Evolutionary conservation across 2,113 vertebrate species (phyloP).

Genomic region (Pitta sordida): DNA sequence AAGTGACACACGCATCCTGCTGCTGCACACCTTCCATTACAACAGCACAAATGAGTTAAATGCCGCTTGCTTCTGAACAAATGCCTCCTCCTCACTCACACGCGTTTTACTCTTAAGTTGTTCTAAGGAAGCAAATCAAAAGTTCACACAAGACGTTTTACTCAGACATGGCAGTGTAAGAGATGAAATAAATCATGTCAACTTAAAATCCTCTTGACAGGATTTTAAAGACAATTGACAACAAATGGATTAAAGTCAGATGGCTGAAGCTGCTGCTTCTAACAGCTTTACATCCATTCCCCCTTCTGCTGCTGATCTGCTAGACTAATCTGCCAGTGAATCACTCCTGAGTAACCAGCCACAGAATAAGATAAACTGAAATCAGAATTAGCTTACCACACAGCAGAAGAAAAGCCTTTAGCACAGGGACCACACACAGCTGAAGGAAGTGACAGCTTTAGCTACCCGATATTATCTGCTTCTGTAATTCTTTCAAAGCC

Average conservation of each 20-base stretch:
- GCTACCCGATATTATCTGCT: neutral
- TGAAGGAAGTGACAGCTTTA: neutral
- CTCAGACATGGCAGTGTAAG: neutral
- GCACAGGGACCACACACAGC: neutral
- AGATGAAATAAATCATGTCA: neutral
- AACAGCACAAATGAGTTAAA: neutral
- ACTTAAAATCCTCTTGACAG: neutral
- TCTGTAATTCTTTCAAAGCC: neutral
- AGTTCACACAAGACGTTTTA: neutral
- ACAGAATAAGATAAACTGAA: neutral
- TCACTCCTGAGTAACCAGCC: neutral
- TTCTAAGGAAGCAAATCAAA: neutral
- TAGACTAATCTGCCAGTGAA: slow-evolving; percentile 27
- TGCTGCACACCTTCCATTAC: neutral
- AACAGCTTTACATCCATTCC: neutral
- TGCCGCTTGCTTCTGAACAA: neutral
- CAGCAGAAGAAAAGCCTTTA: neutral
- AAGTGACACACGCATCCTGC: neutral
- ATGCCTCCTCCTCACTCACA: neutral
- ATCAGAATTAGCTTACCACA: neutral
- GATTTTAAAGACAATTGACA: slow-evolving; percentile 34
- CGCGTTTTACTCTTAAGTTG: neutral
- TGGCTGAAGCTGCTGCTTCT: slow-evolving; percentile 4
- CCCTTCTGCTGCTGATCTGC: neutral
- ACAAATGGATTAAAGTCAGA: slow-evolving; percentile 44